Conservation (phyloP, 2,797 vertebrate species). For the Chloroceryle inda region DNA sequence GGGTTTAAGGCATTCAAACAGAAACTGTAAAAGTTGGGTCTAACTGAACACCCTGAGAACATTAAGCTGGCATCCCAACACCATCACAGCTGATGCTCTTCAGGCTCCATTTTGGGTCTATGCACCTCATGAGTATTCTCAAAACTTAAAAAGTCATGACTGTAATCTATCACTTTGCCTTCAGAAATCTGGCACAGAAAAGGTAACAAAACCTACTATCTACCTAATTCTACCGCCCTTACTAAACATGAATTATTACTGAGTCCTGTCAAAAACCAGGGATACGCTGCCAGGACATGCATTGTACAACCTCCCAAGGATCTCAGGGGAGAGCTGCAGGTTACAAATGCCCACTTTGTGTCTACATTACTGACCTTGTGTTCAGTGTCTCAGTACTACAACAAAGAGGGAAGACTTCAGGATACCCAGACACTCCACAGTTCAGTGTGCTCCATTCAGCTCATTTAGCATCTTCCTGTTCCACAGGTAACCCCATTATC, state of each 20-base stretch:
- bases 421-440: not conserved
- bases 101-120: not conserved
- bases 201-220: not conserved
- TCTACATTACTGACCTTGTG: not conserved
- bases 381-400: not conserved
- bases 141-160: not conserved
- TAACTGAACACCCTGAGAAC: slow-evolving; percentile 11
- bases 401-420: not conserved
- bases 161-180: not conserved
- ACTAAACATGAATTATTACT: not conserved
- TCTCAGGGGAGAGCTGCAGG: not conserved
- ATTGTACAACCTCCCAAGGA: not conserved
- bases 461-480: not conserved
- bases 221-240: not conserved
- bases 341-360: not conserved
- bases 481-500: not conserved
- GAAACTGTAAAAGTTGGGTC: not conserved
- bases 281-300: not conserved
- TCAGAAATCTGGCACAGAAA: not conserved
- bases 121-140: not conserved
- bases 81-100: not conserved
- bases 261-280: not conserved
- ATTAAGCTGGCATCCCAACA: not conserved
- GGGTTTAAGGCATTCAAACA: not conserved
- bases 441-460: not conserved